These are phyloP conservation scores for Epinotia nisella DNA, from an alignment of 2,888 invertebrate species.

Conservation along the genomic window DNA sequence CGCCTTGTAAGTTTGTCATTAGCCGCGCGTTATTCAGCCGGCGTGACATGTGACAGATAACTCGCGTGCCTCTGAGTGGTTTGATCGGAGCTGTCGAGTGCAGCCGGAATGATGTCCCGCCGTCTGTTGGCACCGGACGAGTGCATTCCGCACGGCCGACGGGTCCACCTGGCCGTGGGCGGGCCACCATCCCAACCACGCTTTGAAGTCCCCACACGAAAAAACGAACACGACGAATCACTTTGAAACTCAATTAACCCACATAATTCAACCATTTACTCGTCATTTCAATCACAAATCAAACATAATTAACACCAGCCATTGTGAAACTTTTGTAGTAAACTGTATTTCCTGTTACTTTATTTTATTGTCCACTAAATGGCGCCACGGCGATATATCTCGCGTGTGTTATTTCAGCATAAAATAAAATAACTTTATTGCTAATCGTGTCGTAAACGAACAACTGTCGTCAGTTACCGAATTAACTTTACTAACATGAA, in stretches of 20 bases:
- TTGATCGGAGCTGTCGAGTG: conserved; percentile 60
- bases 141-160: conserved; percentile 62
- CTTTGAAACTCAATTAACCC: conserved; percentile 62
- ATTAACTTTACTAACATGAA: conserved; percentile 16
- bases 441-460: conserved; percentile 19
- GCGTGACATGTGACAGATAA: conserved; percentile 57
- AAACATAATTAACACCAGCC: conserved; percentile 23
- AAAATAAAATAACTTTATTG: conserved; percentile 26
- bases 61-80: conserved; percentile 57
- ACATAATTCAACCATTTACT: conserved; percentile 51
- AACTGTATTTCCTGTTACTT: conserved; percentile 17
- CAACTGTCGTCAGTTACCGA: conserved; percentile 8
- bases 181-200: conserved; percentile 59
- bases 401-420: conserved; percentile 27
- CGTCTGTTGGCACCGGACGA: conserved; percentile 65
- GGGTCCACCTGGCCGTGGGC: conserved; percentile 75
- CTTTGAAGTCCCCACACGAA: conserved; percentile 65
- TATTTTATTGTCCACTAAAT: conserved; percentile 30
- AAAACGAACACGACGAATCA: conserved; percentile 55
- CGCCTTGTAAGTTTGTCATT: conserved; percentile 43
- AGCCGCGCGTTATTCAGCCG: conserved; percentile 50
- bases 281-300: conserved; percentile 13
- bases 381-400: conserved; percentile 18
- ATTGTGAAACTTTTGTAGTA: conserved; percentile 23
- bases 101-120: conserved; percentile 54